Base-by-base conservation (phyloP, 2,888 invertebrate genomes). In the Synanthedon tipuliformis region DNA sequence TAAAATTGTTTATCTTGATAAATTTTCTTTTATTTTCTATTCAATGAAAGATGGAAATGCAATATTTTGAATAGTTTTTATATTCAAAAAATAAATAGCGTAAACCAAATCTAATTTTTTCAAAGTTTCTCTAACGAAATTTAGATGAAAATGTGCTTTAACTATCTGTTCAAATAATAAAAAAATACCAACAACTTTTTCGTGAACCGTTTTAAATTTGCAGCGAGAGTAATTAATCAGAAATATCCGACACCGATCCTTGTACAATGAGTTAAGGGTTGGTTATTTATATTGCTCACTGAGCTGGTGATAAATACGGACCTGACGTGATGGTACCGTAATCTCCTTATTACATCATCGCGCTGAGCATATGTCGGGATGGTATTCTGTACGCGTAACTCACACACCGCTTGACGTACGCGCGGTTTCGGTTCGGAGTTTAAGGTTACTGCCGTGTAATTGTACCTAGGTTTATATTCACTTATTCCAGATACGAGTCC, bases 251-350 rank as follows among this genome's bases (percentile, higher is more conserved):
- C 45, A 45, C 13, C 15, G 45, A 45, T n/a, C 15, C 45, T 34
- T 34, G 34, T 45, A 15, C 45, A 49, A 15, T 65, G 69, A 74
- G 61, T 66, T 70, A 73, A 72, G 67, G 71, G 69, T 73, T 65
- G 57, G 59, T 68, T 78, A 77, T 73, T 75, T 75, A 74, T 75
- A 61, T 62, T 59, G 57, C 51, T 59, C 68, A 66, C 65, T 64
- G 68, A 65, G 61, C 59, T 66, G 68, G 70, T 64, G 66, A 78
- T 82, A 81, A 81, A 83, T 81, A 81, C 62, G 34, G 10, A 34
- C 34, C 10, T 34, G 34, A 34, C 34, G 34, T 34, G 34, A 34
- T 64, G 55, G 71, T 80, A 78, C 82, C 81, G 81, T 75, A 67
- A 75, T 71, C 67, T 68, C 63, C 66, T 73, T 73, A 71, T 75